Evolutionary conservation across 2,888 invertebrate genomes (phyloP).

Genomic region (Ophion obscuratus): DNA sequence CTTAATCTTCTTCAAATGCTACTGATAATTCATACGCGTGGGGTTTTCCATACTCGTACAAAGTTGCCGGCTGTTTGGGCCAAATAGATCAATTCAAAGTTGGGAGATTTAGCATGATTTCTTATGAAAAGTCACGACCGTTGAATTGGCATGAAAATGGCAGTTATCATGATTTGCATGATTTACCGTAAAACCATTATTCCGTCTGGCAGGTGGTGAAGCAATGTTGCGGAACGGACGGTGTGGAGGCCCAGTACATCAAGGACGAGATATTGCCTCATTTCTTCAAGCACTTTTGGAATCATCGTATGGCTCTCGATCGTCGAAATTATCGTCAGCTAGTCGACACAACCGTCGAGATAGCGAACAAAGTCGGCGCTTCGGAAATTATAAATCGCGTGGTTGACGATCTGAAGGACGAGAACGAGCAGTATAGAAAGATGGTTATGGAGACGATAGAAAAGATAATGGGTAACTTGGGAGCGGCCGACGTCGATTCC

Average conservation of each 20-base stretch:
- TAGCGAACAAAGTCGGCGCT: conserved; percentile 99
- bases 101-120: too few relatives aligned
- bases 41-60: too few relatives aligned
- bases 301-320: conserved; percentile 99
- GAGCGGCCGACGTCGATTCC: conserved; percentile 99
- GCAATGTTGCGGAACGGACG: conserved; percentile 99
- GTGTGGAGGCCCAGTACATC: conserved; percentile 99
- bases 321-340: conserved; percentile 97
- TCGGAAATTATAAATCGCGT: conserved; percentile 99
- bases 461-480: conserved; percentile 98
- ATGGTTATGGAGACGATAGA: conserved; percentile 99
- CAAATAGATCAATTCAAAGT: too few relatives aligned
- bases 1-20: neutral
- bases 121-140: too few relatives aligned
- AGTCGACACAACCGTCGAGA: conserved; percentile 99
- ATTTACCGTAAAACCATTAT: conserved; percentile 54
- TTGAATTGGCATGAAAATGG: too few relatives aligned
- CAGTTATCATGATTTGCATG: neutral
- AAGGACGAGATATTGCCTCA: conserved; percentile 99
- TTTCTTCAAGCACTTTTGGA: conserved; percentile 99
- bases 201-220: conserved; percentile 92
- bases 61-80: too few relatives aligned
- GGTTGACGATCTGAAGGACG: conserved; percentile 99
- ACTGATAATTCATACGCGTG: too few relatives aligned
- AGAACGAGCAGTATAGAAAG: conserved; percentile 99